Evolutionary conservation across 2,888 invertebrate genomes (phyloP), one percentile per base, ranked within the genome.

Genomic region (Sarcophaga carnaria): DNA sequence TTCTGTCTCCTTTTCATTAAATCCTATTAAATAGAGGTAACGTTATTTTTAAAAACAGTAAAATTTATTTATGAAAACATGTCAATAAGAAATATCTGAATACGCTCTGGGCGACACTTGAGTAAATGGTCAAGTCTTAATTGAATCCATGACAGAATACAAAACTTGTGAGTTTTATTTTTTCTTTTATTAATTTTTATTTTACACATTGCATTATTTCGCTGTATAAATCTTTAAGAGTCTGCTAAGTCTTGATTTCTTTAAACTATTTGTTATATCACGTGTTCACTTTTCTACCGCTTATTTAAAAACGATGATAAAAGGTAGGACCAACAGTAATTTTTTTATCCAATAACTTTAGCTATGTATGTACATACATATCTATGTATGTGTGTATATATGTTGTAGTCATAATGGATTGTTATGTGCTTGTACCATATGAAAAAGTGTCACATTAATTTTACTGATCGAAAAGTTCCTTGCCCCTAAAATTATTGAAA

Each of bases 391-490:
- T 37, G 8, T 37, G 37, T 37, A 27, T 27, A 4, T 37, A 37
- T 37, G 8, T 10, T 37, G 37, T 37, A 37, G 37, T 54, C 54
- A 54, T 5, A 4, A 14, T 54, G 54, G 54, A 14, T 14, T 54
- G 62, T 59, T 20, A 62, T 72, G 90, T 80, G 84, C 82, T 88
- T 62, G 62, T 62, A 88, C 85, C 92, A 92, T 90, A 83, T 89
- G 92, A 92, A 92, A 93, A 89, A 90, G 93, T 93, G 93, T 93
- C 93, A 93, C 93, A 93, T 93, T 91, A 93, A 93, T 93, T 93
- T 93, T 93, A 93, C 92, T 93, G 93, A 93, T 93, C 93, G 93
- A 91, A 92, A 91, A 92, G 91, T 93, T 91, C 93, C 93, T 93
- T 93, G 93, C 92, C 90, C 67, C 88, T 84, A 84, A 82, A 67